Evolutionary conservation across 2,888 invertebrate genomes (phyloP).

Genomic region (Hirtodrosophila cameraria): DNA sequence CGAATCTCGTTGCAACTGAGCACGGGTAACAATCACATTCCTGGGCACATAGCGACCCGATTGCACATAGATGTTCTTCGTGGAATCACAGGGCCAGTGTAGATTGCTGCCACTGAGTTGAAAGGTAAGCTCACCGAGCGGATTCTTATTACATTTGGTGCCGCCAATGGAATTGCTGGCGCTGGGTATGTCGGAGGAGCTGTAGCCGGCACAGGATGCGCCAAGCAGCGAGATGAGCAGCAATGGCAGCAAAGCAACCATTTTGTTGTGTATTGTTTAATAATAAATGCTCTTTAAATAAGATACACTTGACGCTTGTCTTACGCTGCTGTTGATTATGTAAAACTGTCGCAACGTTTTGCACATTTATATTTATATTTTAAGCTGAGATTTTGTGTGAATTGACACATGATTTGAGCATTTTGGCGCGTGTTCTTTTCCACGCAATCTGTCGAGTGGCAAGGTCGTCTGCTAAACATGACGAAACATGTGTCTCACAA

Average conservation of each 20-base stretch:
- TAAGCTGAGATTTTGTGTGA: constrained; percentile 17
- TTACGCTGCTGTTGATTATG: constrained; percentile 26
- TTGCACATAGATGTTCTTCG: constrained; percentile 86
- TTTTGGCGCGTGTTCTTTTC: constrained; percentile 63
- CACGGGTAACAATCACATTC: constrained; percentile 87
- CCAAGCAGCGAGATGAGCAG: constrained; percentile 30
- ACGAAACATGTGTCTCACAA: constrained; percentile 60
- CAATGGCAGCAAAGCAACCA: constrained; percentile 24
- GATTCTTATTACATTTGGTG: constrained; percentile 70
- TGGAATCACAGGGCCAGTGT: constrained; percentile 86
- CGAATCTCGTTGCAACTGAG: constrained; percentile 86
- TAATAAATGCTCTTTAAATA: background rate
- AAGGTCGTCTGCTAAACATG: constrained; percentile 66
- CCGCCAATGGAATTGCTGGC: constrained; percentile 41
- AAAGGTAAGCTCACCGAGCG: constrained; percentile 79
- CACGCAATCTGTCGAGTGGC: constrained; percentile 32
- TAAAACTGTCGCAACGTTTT: constrained; percentile 51
- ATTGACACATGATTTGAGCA: constrained; percentile 9
- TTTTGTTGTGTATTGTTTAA: constrained; percentile 8
- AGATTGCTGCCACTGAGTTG: constrained; percentile 84
- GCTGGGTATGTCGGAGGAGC: constrained; percentile 27
- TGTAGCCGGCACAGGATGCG: constrained; percentile 24
- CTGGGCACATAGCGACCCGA: constrained; percentile 86
- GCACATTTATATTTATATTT: constrained; percentile 59
- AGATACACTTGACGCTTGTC: constrained; percentile 3